A percentile compares a stretch with the other conserved stretches of the same genome.
Evolutionary conservation across 2,113 vertebrate species (phyloP).

Genomic region (Panthera leo): DNA sequence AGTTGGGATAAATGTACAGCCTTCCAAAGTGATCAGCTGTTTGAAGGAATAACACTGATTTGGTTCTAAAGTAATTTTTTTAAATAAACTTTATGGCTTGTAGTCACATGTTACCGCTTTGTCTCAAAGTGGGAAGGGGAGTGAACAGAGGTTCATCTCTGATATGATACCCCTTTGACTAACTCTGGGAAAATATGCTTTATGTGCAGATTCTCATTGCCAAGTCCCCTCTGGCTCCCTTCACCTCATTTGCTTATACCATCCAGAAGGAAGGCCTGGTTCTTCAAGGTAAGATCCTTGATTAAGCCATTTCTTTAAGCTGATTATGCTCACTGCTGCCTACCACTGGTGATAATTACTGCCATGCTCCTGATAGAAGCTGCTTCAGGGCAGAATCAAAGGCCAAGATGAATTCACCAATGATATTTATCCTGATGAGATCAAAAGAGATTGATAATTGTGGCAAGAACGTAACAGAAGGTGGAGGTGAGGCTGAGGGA

Average conservation of each 20-base stretch:
- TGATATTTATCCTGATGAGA: neutral
- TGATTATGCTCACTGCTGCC: neutral
- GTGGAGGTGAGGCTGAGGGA: neutral
- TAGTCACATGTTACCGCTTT: neutral
- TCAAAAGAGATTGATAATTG: neutral
- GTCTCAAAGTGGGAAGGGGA: neutral
- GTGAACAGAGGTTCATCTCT: neutral
- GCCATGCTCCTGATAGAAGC: neutral
- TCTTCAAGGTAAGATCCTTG: constrained; percentile 87
- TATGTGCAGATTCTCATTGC: constrained; percentile 88
- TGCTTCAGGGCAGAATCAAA: constrained; percentile 18
- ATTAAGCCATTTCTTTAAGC: neutral
- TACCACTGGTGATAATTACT: neutral
- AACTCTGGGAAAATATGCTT: constrained; percentile 59
- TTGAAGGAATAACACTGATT: neutral
- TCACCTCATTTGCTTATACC: constrained; percentile 85
- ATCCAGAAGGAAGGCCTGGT: constrained; percentile 87
- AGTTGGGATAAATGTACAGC: neutral
- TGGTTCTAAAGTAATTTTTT: neutral
- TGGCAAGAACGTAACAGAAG: constrained; percentile 12
- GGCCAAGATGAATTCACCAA: neutral
- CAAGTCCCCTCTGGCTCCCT: constrained; percentile 90
- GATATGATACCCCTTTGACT: neutral
- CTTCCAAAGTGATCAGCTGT: neutral
- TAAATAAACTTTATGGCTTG: neutral